Base-by-base conservation (phyloP, 2,797 vertebrate genomes). In the Urophycis tenuis region DNA sequence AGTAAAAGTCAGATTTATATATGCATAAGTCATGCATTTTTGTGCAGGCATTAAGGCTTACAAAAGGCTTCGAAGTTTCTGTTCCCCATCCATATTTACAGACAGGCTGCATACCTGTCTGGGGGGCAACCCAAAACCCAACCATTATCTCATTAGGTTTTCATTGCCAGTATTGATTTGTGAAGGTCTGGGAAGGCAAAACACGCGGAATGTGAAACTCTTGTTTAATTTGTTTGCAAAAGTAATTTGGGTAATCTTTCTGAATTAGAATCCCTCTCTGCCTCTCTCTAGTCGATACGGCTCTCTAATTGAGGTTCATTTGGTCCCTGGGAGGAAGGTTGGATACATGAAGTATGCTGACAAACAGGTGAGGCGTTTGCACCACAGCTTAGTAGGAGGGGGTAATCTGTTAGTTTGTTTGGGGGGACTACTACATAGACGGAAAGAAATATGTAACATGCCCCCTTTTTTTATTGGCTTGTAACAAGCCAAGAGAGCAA, bases 311-410 rank as follows among this genome's bases (percentile, higher is more conserved):
- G 96, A 95, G 86, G 95, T 98, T 84, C 97, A 98, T 86, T 86
- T 98, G 84, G 95, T 99, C 73, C 92, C 96, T 30, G 95, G 95
- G 41, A 95, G 96, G 88, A 98, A 98, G 0, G 95, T 98, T 75
- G 97, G 92, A 70, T 99, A 98, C 81, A 95, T 95, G 78, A 99
- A 96, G 86, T 99, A 95, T 75, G 93, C 96, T 1, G 97, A 99
- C 25, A 94, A 92, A 79, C 89, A 90, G 90, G 91, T 90, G 45
- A 87, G 69, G 41, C 5, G 76, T n/a, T 60, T 60, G 19, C 53
- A 10, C 53, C 5, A 60, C 49, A 1, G 45, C 45, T n/a, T 9
- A n/a, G 3, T 14, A 1, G 49, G 22, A 22, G 49, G 53, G 7
- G 45, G 19, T 19, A n/a, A n/a, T n/a, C n/a, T n/a, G n/a, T n/a